Percentiles rank a stretch among this genome's conserved stretches.
These are phyloP conservation scores for Pedicia rivosa DNA, from an alignment of 2,888 invertebrate genomes.

Conservation along the genomic window DNA sequence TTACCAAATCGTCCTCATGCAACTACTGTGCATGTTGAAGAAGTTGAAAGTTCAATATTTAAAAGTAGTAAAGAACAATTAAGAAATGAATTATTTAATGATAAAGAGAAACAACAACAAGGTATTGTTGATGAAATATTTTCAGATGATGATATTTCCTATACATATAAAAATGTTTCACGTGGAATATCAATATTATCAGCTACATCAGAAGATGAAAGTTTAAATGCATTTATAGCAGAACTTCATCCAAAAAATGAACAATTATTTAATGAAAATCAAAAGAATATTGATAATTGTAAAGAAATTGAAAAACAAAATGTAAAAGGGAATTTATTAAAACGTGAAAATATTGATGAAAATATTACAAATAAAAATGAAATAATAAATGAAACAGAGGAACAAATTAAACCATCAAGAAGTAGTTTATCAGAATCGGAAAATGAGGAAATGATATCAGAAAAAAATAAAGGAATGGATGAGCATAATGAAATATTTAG, in stretches of 20 bases:
- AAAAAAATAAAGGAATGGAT: too few relatives aligned
- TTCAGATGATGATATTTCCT: constrained; percentile 23
- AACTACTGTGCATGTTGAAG: constrained; percentile 39
- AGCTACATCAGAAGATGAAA: constrained; percentile 45
- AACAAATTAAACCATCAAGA: too few relatives aligned
- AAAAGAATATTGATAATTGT: too few relatives aligned
- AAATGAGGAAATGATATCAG: constrained; percentile 16
- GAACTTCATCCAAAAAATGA: too few relatives aligned
- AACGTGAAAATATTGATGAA: too few relatives aligned
- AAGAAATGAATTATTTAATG: constrained; percentile 5
- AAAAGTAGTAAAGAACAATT: constrained; percentile 9
- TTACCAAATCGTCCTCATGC: constrained; percentile 35
- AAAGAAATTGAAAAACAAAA: too few relatives aligned
- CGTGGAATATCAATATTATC: constrained; percentile 50
- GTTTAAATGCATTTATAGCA: too few relatives aligned
- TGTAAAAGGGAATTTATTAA: too few relatives aligned
- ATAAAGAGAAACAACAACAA: constrained; percentile 2
- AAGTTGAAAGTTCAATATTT: constrained; percentile 31
- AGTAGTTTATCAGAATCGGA: too few relatives aligned
- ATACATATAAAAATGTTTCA: constrained; percentile 8
- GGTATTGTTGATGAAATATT: constrained; percentile 37
- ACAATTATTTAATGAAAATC: too few relatives aligned
- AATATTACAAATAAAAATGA: too few relatives aligned
- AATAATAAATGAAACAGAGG: too few relatives aligned
- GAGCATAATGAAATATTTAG: constrained; percentile 44